These are phyloP conservation scores for Pogona vitticeps DNA, from an alignment of 2,113 vertebrate genomes.

Conservation along the genomic window DNA sequence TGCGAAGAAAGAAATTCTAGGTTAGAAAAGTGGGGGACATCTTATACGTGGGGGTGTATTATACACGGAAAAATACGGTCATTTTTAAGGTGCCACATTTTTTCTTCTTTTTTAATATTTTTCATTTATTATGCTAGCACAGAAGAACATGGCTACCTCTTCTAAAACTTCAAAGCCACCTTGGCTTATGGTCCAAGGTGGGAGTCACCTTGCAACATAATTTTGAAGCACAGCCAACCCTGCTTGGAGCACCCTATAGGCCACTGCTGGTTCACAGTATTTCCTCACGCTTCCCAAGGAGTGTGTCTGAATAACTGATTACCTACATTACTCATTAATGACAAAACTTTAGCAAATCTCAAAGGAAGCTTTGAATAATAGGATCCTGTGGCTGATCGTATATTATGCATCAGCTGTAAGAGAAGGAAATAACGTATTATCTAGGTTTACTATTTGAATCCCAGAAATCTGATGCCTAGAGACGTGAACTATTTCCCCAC, in stretches of 20 bases:
- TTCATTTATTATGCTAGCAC: too few relatives aligned
- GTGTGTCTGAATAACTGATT: neutral
- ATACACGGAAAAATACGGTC: too few relatives aligned
- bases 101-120: too few relatives aligned
- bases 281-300: neutral
- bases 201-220: neutral
- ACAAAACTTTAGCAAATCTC: neutral
- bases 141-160: too few relatives aligned
- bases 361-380: neutral
- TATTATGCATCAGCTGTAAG: neutral
- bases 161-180: too few relatives aligned
- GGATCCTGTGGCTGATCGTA: neutral
- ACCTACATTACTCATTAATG: neutral
- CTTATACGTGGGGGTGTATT: too few relatives aligned
- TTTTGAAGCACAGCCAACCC: neutral
- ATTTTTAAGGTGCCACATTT: too few relatives aligned
- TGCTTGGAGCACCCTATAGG: too few relatives aligned
- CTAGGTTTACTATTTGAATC: neutral
- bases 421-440: neutral
- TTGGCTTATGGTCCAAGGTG: too few relatives aligned
- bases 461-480: neutral
- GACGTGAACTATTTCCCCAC: neutral
- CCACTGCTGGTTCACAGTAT: neutral
- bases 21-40: too few relatives aligned
- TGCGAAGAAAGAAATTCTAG: too few relatives aligned